Percentiles rank a stretch among this genome's conserved stretches.
These are phyloP conservation scores for Iguana delicatissima DNA, from an alignment of 2,797 vertebrate species.

Conservation along the genomic window DNA sequence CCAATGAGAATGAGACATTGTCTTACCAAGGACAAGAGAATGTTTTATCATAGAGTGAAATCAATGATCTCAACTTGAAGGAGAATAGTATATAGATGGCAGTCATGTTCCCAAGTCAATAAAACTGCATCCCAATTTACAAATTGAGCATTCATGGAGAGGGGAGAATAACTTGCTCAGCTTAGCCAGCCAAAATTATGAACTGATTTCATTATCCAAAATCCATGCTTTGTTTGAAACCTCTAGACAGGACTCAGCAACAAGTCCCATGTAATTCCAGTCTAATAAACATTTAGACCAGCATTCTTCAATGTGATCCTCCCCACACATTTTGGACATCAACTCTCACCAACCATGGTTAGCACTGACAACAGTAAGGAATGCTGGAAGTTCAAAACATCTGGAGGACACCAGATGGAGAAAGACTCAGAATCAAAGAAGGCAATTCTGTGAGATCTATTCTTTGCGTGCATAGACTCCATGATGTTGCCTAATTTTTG, in stretches of 20 bases:
- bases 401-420: not conserved
- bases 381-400: not conserved
- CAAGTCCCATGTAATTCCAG: not conserved
- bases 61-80: not conserved
- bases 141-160: not conserved
- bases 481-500: not conserved
- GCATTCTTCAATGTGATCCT: not conserved
- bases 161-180: not conserved
- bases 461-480: not conserved
- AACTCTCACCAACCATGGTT: not conserved
- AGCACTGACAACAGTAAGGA: too few relatives aligned
- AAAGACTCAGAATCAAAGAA: not conserved
- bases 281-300: not conserved
- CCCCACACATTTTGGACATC: not conserved
- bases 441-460: too few relatives aligned
- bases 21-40: not conserved
- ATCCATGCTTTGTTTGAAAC: not conserved
- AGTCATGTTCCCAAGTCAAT: not conserved
- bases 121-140: not conserved
- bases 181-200: not conserved
- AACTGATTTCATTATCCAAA: not conserved
- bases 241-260: not conserved
- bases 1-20: not conserved
- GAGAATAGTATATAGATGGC: not conserved
- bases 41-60: not conserved